Evolutionary conservation across 2,888 invertebrate species (phyloP).

Genomic region (Sericinus montela): DNA sequence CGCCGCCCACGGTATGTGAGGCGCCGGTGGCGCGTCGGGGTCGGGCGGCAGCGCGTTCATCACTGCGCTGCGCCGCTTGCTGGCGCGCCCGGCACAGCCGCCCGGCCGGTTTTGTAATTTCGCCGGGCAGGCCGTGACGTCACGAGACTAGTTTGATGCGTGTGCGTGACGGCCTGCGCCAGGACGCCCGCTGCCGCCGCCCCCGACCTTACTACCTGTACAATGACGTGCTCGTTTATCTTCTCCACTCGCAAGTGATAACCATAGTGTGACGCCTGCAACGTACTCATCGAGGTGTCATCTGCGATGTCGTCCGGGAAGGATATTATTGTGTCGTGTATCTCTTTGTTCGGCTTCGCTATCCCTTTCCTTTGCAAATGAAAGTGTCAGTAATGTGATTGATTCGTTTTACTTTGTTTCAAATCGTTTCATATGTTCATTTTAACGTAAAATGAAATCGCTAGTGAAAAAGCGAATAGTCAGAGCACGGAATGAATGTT

Average conservation of each 20-base stretch:
- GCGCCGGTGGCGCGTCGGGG: conserved; percentile 71
- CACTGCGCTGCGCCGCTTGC: conserved; percentile 57
- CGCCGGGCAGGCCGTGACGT: conserved; percentile 74
- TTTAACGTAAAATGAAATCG: conserved; percentile 14
- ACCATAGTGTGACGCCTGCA: conserved; percentile 19
- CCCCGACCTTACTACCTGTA: conserved; percentile 69
- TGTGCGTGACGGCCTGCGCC: conserved; percentile 71
- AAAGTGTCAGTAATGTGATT: conserved; percentile 16
- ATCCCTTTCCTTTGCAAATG: conserved; percentile 8
- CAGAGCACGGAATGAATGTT: conserved; percentile 24
- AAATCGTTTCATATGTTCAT: background rate
- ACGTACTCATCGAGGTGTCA: background rate
- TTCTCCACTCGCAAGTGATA: conserved; percentile 32
- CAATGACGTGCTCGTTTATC: conserved; percentile 68
- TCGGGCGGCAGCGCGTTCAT: conserved; percentile 73
- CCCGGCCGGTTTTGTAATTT: conserved; percentile 75
- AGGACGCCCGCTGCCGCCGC: conserved; percentile 66
- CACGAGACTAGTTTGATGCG: conserved; percentile 75
- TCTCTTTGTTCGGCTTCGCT: conserved; percentile 19
- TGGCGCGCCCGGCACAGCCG: conserved; percentile 56
- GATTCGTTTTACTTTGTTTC: background rate
- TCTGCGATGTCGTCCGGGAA: conserved; percentile 8
- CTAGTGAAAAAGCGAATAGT: conserved; percentile 17
- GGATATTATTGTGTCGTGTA: conserved; percentile 2
- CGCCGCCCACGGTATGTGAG: conserved; percentile 74